A percentile compares a stretch with the other conserved stretches of the same genome.
Conservation (phyloP, 64 coral and sea anemone genomes). For the Anthopleura sola region DNA sequence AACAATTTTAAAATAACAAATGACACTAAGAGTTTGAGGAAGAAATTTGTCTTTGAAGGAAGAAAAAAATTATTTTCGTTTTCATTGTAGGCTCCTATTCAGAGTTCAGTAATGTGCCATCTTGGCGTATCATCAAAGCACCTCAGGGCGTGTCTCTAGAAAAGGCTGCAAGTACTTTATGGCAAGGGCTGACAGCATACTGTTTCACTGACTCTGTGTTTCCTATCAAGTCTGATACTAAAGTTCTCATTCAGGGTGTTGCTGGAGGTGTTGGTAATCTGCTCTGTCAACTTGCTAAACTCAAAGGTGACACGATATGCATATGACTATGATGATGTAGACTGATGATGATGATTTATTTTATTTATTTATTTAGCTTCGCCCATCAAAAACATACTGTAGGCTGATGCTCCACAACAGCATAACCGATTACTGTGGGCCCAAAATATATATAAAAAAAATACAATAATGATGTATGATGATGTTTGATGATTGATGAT, state of each 20-base stretch:
- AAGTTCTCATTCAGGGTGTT: constrained; percentile 59
- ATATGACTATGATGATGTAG: not conserved
- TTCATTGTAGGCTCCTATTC: constrained; percentile 44
- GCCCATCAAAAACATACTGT: too few species aligned
- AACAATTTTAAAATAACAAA: too few species aligned
- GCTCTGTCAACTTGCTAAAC: constrained; percentile 62
- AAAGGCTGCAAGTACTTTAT: constrained; percentile 57
- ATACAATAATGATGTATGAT: too few species aligned
- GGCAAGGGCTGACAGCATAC: constrained; percentile 64
- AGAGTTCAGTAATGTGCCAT: constrained; percentile 44
- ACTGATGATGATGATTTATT: too few species aligned
- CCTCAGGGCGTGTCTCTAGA: constrained; percentile 47
- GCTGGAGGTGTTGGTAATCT: constrained; percentile 58
- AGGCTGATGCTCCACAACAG: too few species aligned
- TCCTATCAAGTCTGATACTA: constrained; percentile 56
- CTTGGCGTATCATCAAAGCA: constrained; percentile 21
- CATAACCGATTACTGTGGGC: too few species aligned
- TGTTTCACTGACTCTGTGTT: constrained; percentile 24
- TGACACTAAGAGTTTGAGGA: too few species aligned
- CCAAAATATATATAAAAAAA: too few species aligned
- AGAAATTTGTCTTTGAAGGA: too few species aligned
- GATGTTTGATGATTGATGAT: too few species aligned
- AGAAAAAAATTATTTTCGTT: not conserved
- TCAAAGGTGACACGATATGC: constrained; percentile 4
- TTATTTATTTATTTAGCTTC: too few species aligned